Evolutionary conservation across 2,888 invertebrate species (phyloP).

Genomic region (Malthinus seriepunctatus): DNA sequence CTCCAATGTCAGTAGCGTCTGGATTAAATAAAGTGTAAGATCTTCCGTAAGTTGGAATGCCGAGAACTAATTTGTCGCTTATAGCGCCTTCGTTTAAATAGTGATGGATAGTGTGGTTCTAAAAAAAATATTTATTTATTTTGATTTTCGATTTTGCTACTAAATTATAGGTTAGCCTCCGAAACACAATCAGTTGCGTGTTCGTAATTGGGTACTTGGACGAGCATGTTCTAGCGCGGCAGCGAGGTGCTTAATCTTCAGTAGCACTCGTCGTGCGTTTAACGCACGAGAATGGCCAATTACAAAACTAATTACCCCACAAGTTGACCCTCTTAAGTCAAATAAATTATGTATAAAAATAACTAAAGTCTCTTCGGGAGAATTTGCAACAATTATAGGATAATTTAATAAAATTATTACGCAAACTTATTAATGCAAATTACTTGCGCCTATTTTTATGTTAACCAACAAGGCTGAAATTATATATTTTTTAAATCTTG

Average conservation of each 20-base stretch:
- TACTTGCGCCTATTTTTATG: neutral
- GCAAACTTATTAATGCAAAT: neutral
- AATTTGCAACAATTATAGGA: neutral
- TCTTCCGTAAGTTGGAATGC: conserved; percentile 88
- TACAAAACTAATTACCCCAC: too few species aligned
- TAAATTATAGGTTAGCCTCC: too few species aligned
- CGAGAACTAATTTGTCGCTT: conserved; percentile 77
- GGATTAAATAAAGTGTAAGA: conserved; percentile 88
- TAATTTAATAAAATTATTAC: neutral
- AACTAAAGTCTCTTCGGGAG: too few species aligned
- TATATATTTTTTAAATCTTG: neutral
- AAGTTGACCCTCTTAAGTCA: too few species aligned
- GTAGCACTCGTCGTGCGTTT: too few species aligned
- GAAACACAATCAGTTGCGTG: too few species aligned
- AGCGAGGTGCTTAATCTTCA: too few species aligned
- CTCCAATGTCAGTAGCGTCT: conserved; percentile 82
- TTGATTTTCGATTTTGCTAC: too few species aligned
- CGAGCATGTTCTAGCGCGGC: too few species aligned
- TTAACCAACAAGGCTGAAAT: neutral
- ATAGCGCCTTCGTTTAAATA: conserved; percentile 81
- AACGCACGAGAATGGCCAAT: too few species aligned
- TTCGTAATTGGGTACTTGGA: too few species aligned
- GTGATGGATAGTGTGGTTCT: conserved; percentile 86
- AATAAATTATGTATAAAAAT: too few species aligned
- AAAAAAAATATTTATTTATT: conserved; percentile 30